Evolutionary conservation across 2,113 vertebrate genomes (phyloP).

Genomic region (Scomber colias): DNA sequence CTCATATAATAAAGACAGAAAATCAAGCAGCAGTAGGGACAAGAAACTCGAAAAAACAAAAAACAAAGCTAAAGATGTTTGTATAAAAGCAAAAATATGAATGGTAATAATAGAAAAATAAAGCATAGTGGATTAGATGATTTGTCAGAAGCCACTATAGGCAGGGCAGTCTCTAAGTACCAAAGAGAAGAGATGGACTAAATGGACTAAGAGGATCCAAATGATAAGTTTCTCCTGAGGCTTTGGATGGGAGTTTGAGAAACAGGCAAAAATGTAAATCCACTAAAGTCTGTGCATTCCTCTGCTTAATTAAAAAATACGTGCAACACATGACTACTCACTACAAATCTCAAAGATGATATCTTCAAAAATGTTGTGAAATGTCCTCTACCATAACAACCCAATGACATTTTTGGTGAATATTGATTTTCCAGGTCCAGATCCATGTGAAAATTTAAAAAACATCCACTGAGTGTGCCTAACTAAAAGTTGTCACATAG

Average conservation of each 20-base stretch:
- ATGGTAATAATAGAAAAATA: slow-evolving; percentile 50
- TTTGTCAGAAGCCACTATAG: slow-evolving; percentile 11
- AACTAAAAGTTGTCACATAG: slow-evolving; percentile 44
- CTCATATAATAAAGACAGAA: slow-evolving; percentile 24
- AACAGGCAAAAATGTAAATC: slow-evolving; percentile 42
- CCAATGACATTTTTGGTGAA: not conserved
- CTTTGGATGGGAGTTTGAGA: slow-evolving; percentile 10
- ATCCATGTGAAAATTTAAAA: slow-evolving; percentile 12
- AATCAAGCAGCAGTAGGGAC: not conserved
- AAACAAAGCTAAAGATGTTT: not conserved
- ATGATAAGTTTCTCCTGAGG: slow-evolving; percentile 26
- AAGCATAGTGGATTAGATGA: slow-evolving; percentile 42
- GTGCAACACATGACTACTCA: slow-evolving; percentile 12
- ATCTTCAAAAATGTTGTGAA: not conserved
- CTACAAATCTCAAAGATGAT: slow-evolving; percentile 9
- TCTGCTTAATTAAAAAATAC: slow-evolving; percentile 19
- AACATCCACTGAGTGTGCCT: slow-evolving; percentile 8
- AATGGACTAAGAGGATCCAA: slow-evolving; percentile 6
- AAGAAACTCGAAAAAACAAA: not conserved
- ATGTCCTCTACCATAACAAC: not conserved
- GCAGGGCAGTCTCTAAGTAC: not conserved
- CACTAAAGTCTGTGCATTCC: slow-evolving; percentile 39
- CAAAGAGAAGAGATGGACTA: not conserved
- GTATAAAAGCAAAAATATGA: slow-evolving; percentile 1
- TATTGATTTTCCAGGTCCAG: slow-evolving; percentile 23